Base-by-base conservation (phyloP, 1,140 invertebrate species). In the Oreohelix idahoensis region DNA sequence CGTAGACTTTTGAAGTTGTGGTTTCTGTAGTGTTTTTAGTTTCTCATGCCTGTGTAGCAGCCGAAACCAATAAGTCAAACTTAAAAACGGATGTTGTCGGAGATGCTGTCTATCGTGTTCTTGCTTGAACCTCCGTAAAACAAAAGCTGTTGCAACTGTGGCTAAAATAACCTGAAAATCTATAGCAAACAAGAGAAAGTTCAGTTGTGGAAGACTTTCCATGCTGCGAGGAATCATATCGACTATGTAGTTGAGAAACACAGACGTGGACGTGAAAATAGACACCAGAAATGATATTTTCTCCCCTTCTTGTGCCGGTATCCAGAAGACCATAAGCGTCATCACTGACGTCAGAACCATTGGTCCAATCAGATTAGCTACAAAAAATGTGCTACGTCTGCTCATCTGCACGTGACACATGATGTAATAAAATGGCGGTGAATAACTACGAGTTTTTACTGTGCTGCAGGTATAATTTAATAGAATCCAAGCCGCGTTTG, bases 161-260 rank as follows among this genome's bases (percentile, higher is more conserved):
- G 74, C 42, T 4, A 76, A 26, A 26, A 76, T 76, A 17, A 76
- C 42, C 11, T 45, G 15, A 11, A 76, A 10, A 35, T 13, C 74
- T 39, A 45, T 35, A 51, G 36, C 38, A 1, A 76, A 8, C 13
- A 76, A 45, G n/a, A 76, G 45, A 13, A 35, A 2, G 29, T 76
- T 76, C 15, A 76, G 1, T 2, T 17, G 26, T 74, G 93, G 93
- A 86, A 94, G 92, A 94, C 96, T 96, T 94, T 97, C 97, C 94
- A 96, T 97, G 94, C 97, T 96, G 95, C 97, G 96, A 92, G 97
- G 97, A 95, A 97, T 95, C 93, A 96, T 97, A 95, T 97, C 97
- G 90, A 96, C 96, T 93, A 97, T 96, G 94, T 97, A 95, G 71
- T 92, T 84, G 84, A 92, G 87, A 85, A 93, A 93, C 13, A 93